Percentiles rank a stretch among this genome's conserved stretches.
Evolutionary conservation across 2,888 invertebrate genomes (phyloP).

Genomic region (Hypercompe scribonia): DNA sequence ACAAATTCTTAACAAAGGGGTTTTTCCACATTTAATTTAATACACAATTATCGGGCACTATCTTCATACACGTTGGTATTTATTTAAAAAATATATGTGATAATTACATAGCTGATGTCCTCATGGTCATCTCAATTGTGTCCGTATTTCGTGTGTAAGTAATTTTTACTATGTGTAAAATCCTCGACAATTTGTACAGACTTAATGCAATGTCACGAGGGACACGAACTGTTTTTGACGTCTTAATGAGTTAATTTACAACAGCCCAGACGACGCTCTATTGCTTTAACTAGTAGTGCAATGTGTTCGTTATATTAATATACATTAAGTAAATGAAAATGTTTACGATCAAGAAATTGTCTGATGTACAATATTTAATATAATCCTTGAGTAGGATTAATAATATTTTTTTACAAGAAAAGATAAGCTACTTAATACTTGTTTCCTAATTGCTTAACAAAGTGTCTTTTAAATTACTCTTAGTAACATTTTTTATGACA

Average conservation of each 20-base stretch:
- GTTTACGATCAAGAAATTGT: not conserved
- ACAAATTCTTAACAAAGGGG: not conserved
- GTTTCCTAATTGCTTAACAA: not conserved
- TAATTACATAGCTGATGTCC: conserved; percentile 55
- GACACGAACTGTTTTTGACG: conserved; percentile 69
- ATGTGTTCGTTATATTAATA: not conserved
- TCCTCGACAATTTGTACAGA: conserved; percentile 49
- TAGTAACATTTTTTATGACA: conserved; percentile 1
- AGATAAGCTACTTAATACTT: not conserved
- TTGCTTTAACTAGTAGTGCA: conserved; percentile 34
- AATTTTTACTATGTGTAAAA: conserved; percentile 51
- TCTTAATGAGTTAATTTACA: conserved; percentile 66
- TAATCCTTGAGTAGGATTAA: too few relatives aligned
- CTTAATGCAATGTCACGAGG: conserved; percentile 64
- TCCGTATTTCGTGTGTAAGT: conserved; percentile 54
- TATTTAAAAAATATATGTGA: conserved; percentile 20
- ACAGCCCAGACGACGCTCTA: conserved; percentile 46
- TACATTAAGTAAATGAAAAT: not conserved
- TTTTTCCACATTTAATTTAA: not conserved
- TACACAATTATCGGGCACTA: not conserved
- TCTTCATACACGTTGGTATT: not conserved
- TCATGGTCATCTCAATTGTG: conserved; percentile 50
- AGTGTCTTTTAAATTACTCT: not conserved
- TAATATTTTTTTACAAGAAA: not conserved
- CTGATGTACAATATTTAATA: not conserved